phyloP scores from a whole-genome alignment of 2,888 invertebrate species.

The Acanthopleura granulata region DNA sequence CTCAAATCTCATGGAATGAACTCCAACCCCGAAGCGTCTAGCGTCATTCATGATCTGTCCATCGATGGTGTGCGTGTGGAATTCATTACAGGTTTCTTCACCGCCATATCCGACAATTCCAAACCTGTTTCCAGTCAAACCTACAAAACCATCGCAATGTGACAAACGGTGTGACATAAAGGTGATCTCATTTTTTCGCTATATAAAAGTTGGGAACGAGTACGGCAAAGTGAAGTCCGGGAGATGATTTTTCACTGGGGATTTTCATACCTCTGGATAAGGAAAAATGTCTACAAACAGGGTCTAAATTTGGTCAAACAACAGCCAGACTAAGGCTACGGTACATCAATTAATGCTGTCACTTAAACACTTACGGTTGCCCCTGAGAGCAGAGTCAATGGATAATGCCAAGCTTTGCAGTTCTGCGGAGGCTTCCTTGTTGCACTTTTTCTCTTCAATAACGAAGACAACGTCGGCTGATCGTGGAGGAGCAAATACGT shows the following conservation, averaged over 20 bases:
- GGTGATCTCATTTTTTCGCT: neutral
- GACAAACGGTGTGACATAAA: neutral
- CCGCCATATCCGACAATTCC: conserved; percentile 82
- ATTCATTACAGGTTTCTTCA: conserved; percentile 74
- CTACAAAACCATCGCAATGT: conserved; percentile 34
- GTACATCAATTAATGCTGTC: too few species aligned
- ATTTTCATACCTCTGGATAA: neutral
- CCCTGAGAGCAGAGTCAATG: conserved; percentile 54
- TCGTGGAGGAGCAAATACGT: neutral
- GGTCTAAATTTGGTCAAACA: neutral
- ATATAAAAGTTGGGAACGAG: neutral
- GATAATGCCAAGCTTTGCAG: conserved; percentile 54
- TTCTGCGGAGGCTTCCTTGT: conserved; percentile 75
- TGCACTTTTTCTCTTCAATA: conserved; percentile 87
- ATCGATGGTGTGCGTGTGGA: conserved; percentile 78
- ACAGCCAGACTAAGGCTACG: neutral
- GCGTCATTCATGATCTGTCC: conserved; percentile 58
- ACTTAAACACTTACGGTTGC: conserved; percentile 36
- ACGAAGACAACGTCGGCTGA: conserved; percentile 86
- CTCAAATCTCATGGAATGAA: conserved; percentile 44
- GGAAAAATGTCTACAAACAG: neutral
- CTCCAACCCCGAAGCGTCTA: conserved; percentile 46
- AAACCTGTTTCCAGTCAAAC: conserved; percentile 75
- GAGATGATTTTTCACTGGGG: neutral
- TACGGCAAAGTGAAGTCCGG: neutral